Base-by-base conservation (phyloP, 2,888 invertebrate genomes). In the Nomada fabriciana region DNA sequence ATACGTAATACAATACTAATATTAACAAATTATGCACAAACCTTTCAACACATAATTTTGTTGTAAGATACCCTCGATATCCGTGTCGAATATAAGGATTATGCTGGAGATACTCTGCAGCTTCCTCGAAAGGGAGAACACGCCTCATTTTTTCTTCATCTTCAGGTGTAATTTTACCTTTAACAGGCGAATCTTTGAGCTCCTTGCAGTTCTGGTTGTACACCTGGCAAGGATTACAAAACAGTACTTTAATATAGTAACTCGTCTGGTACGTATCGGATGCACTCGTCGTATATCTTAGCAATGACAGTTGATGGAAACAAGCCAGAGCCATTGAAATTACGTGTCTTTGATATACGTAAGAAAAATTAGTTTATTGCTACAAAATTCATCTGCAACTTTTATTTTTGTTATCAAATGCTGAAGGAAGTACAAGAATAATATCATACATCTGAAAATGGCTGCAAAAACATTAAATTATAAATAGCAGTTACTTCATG, bases 1-100 rank as follows among this genome's bases (percentile, higher is more conserved):
- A 7, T 36, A 36, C 36, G 36, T 36, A 36, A 36, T 36, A 36
- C 7, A 5, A 36, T 36, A 36, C 36, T 43, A 15, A 63, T 7
- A 3, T 11, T 4, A 15, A 15, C 5, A 57, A 69, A 9, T 23
- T 53, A 29, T n/a, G 5, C 18, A 78, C 80, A 15, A 68, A 98
- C 98, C 98, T 98, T 95, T 98, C 97, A 93, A 98, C 94, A 92
- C 98, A 98, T 89, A 98, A 94, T 93, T 96, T 96, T n/a, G 97
- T 97, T 9, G 97, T 96, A 71, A 98, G 95, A 87, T 97, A 96
- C 89, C 97, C 97, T 90, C 98, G 95, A 93, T 98, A 98, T 15
- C 98, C 98, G 87, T 96, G 95, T 81, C 96, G 95, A 87, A 98
- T 98, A 92, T 95, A 98, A 4, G 97, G 97, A 94, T 98, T 98